These are phyloP conservation scores for Chaetorhynchus papuensis DNA, from an alignment of 2,113 vertebrate species.

Conservation along the genomic window DNA sequence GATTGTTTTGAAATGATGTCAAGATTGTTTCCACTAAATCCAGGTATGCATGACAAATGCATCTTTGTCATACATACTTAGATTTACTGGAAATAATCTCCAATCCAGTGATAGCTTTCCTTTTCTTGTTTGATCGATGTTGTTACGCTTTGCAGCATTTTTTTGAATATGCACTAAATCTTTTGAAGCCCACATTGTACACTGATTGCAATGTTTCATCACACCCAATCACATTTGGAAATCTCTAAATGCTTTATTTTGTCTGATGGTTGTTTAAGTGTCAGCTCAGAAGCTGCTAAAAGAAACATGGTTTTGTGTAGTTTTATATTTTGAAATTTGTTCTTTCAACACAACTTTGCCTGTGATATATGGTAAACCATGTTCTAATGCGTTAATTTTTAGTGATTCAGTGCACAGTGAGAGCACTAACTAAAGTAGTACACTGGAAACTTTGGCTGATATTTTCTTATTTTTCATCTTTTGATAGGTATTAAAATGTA, in stretches of 20 bases:
- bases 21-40: neutral
- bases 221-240: neutral
- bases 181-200: neutral
- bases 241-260: neutral
- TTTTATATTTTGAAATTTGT: neutral
- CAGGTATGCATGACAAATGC: neutral
- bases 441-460: neutral
- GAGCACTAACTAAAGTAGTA: neutral
- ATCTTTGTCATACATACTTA: neutral
- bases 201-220: neutral
- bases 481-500: neutral
- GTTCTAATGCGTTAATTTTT: neutral
- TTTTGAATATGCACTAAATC: neutral
- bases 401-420: neutral
- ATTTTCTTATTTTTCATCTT: neutral
- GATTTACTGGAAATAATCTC: neutral
- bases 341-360: neutral
- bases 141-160: neutral
- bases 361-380: neutral
- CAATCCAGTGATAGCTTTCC: neutral
- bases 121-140: neutral
- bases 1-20: accelerated
- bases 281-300: neutral
- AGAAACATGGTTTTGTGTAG: neutral
- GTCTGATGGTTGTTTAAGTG: neutral